These are phyloP conservation scores for Ptychodera flava DNA, from an alignment of 35 echinoderm and acorn worm genomes.

Conservation along the genomic window DNA sequence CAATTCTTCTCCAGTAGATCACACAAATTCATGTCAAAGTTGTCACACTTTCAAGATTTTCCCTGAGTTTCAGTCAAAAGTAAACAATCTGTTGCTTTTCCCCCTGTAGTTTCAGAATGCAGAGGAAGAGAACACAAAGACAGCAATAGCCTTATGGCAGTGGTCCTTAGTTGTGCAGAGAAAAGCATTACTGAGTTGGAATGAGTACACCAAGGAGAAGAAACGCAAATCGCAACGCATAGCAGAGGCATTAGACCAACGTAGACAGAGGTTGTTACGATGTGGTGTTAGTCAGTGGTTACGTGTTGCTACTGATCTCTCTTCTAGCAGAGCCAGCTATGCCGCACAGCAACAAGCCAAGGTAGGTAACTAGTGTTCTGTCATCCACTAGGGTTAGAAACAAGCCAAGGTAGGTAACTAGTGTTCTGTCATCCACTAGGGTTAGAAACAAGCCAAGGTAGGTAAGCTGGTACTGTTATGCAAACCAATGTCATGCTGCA, in stretches of 20 bases:
- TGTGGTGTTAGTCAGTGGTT: slow-evolving; percentile 73
- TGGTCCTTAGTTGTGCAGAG: slow-evolving; percentile 85
- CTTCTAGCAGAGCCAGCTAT: slow-evolving; percentile 37
- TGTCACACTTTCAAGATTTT: too few species aligned
- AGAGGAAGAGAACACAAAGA: slow-evolving; percentile 43
- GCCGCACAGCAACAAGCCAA: slow-evolving; percentile 57
- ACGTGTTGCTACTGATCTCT: slow-evolving; percentile 36
- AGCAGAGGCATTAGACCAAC: slow-evolving; percentile 41
- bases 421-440: too few species aligned
- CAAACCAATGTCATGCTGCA: too few species aligned
- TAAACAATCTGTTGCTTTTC: too few species aligned
- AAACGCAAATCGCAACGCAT: slow-evolving; percentile 61
- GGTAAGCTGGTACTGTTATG: too few species aligned
- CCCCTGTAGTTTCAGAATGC: slow-evolving; percentile 36
- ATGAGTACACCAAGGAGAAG: slow-evolving; percentile 32
- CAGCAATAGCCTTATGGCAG: slow-evolving; percentile 71
- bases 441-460: slow-evolving; percentile 71
- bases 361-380: slow-evolving; percentile 34
- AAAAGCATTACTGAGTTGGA: slow-evolving; percentile 61
- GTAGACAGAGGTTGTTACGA: slow-evolving; percentile 58
- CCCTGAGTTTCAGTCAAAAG: too few species aligned
- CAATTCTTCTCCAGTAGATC: too few species aligned
- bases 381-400: too few species aligned
- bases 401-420: slow-evolving; percentile 55
- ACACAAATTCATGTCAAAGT: too few species aligned